These are phyloP conservation scores for Oscheius myriophilus DNA, from an alignment of 2,888 invertebrate genomes.

Conservation along the genomic window DNA sequence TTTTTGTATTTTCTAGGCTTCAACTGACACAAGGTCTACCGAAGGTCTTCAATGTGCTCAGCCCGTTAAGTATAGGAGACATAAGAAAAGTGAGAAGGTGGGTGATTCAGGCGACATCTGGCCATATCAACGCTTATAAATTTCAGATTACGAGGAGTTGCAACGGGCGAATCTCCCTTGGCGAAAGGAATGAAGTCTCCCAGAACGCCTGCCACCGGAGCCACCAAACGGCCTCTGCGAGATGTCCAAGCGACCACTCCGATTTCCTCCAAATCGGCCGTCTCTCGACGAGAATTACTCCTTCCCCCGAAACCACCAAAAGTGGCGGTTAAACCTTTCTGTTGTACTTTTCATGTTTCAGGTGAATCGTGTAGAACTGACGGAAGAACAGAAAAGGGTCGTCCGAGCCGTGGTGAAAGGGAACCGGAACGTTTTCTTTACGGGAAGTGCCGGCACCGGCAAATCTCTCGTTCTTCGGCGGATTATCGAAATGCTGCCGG, in stretches of 20 bases:
- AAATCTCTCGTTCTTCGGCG: constrained; percentile 87
- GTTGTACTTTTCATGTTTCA: neutral
- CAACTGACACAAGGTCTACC: constrained; percentile 40
- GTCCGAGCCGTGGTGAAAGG: constrained; percentile 83
- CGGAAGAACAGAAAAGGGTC: constrained; percentile 76
- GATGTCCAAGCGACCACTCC: constrained; percentile 30
- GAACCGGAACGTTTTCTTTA: constrained; percentile 80
- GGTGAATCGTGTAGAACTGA: constrained; percentile 11
- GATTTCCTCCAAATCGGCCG: constrained; percentile 8
- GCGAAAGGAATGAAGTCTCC: constrained; percentile 24
- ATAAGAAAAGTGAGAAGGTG: constrained; percentile 53
- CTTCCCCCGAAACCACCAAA: neutral
- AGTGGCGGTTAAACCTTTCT: neutral
- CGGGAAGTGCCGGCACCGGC: constrained; percentile 93
- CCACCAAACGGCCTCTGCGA: constrained; percentile 5
- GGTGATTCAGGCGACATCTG: too few species aligned
- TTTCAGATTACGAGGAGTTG: constrained; percentile 37
- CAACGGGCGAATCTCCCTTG: constrained; percentile 36
- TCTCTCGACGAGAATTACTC: neutral
- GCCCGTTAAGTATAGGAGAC: constrained; percentile 57
- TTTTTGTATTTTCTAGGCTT: constrained; percentile 15
- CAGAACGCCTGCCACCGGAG: neutral
- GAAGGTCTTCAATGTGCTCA: constrained; percentile 51
- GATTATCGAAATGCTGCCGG: constrained; percentile 87
- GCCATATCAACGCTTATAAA: too few species aligned